Conservation (phyloP, 2,113 vertebrate species). For the Erinaceus europaeus region DNA sequence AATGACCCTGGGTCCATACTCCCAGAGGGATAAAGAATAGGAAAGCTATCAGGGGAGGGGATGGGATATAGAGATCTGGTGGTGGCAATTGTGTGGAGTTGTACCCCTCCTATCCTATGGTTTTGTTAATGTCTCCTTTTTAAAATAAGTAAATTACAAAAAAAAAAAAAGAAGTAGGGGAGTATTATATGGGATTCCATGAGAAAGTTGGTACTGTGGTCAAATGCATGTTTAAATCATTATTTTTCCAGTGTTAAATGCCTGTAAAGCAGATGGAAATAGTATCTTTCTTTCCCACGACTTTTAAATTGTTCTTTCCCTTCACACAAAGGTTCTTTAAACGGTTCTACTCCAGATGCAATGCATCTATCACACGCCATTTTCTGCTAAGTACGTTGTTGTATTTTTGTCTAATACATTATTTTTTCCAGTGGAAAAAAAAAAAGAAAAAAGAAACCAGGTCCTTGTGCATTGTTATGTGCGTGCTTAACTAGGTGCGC, state of each 20-base stretch:
- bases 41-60: too few species aligned
- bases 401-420: slow-evolving; percentile 51
- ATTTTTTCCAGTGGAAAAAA: slow-evolving; percentile 58
- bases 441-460: too few species aligned
- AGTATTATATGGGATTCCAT: neutral
- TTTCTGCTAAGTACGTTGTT: slow-evolving; percentile 52
- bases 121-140: too few species aligned
- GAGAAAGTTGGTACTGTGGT: neutral
- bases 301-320: neutral
- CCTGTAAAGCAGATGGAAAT: neutral
- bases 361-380: slow-evolving; percentile 7
- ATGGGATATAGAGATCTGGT: too few species aligned
- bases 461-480: too few species aligned
- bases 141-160: too few species aligned
- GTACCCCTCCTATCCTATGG: too few species aligned
- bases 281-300: slow-evolving; percentile 1
- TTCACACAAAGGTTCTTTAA: slow-evolving; percentile 36
- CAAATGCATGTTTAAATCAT: neutral
- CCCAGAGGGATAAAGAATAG: too few species aligned
- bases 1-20: too few species aligned
- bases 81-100: too few species aligned
- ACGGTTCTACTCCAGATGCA: slow-evolving; percentile 19
- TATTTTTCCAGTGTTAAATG: neutral
- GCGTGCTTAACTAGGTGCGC: too few species aligned
- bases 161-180: neutral